Evolutionary conservation across 2,113 vertebrate species (phyloP).

Genomic region (Scatophagus argus): DNA sequence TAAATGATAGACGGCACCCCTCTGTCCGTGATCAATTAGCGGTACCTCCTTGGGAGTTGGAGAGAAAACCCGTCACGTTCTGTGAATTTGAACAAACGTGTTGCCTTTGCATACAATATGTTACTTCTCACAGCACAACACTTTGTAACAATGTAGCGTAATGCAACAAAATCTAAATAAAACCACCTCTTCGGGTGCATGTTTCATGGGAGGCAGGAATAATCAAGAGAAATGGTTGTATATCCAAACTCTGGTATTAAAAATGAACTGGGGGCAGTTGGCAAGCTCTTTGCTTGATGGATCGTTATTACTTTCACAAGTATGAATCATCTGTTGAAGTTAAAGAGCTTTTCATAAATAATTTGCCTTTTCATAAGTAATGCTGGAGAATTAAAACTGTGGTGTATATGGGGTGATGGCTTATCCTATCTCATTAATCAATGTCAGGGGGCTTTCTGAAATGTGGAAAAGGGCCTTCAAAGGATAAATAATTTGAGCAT

Average conservation of each 20-base stretch:
- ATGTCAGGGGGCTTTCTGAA: constrained; percentile 33
- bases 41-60: constrained; percentile 11
- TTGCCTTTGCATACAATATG: constrained; percentile 30
- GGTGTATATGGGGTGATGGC: constrained; percentile 37
- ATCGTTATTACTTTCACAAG: constrained; percentile 70
- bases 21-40: constrained; percentile 46
- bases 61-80: constrained; percentile 8
- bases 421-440: constrained; percentile 57
- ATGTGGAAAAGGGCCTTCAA: constrained; percentile 18
- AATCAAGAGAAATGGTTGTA: constrained; percentile 70
- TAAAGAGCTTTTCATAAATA: constrained; percentile 80
- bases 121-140: constrained; percentile 1
- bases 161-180: constrained; percentile 39
- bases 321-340: constrained; percentile 73
- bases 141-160: constrained; percentile 40
- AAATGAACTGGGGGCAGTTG: constrained; percentile 66
- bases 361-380: constrained; percentile 74
- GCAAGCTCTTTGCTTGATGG: constrained; percentile 73
- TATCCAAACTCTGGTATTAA: constrained; percentile 66
- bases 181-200: constrained; percentile 43
- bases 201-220: constrained; percentile 47
- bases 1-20: constrained; percentile 49
- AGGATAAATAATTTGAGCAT: constrained; percentile 30
- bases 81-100: constrained; percentile 16
- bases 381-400: constrained; percentile 59